Conservation (phyloP, 2,797 vertebrate species). For the Xerus rutilus region DNA sequence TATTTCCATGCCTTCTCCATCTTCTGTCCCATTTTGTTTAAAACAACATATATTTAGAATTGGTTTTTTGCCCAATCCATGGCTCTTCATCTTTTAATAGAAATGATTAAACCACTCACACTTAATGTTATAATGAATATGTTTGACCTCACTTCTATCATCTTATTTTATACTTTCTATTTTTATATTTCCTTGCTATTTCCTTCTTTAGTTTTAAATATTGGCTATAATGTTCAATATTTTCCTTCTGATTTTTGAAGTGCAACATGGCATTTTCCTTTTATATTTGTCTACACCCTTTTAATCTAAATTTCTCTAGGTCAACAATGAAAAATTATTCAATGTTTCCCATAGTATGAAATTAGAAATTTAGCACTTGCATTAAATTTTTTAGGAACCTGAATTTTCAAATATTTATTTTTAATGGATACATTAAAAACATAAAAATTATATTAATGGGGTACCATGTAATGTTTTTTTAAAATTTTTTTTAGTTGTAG, state of each 20-base stretch:
- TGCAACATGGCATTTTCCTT: conserved; percentile 33
- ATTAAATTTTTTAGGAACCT: neutral
- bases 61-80: neutral
- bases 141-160: conserved; percentile 49
- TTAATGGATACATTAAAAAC: neutral
- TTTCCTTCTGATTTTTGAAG: conserved; percentile 65
- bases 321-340: conserved; percentile 35
- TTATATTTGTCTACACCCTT: conserved; percentile 32
- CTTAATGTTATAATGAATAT: conserved; percentile 60
- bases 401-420: neutral
- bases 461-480: neutral
- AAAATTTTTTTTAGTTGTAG: too few species aligned
- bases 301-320: neutral
- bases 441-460: neutral
- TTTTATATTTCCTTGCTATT: conserved; percentile 64
- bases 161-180: conserved; percentile 64
- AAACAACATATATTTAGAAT: conserved; percentile 68
- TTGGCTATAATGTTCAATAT: conserved; percentile 29
- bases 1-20: neutral
- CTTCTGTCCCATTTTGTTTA: conserved; percentile 51
- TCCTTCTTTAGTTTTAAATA: conserved; percentile 54
- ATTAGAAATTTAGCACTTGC: conserved; percentile 15
- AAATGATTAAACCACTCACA: conserved; percentile 65
- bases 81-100: conserved; percentile 68
- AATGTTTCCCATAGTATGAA: neutral